Base-by-base conservation (phyloP, 2,113 vertebrate species). In the Pluvianellus socialis region DNA sequence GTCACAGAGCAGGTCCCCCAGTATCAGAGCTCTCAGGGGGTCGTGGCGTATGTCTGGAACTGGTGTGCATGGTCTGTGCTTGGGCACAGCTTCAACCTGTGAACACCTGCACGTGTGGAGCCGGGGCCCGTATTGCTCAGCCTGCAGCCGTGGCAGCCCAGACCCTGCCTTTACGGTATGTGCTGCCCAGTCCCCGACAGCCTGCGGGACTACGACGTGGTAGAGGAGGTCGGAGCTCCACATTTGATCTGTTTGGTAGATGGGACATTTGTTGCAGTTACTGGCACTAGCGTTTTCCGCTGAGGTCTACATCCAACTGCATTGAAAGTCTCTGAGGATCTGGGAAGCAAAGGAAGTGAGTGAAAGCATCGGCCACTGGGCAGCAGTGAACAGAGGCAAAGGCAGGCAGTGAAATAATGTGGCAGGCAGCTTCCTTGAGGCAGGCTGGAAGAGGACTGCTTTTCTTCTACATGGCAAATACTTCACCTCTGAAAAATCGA, bases 101-200 rank as follows among this genome's bases (percentile, higher is more conserved):
- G 12, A 38, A 19, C 8, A 23, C n/a, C 63, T 44, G 35, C 42
- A 58, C 1, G 38, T 6, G 10, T 26, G 33, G 56, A 22, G 16
- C 30, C 40, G 49, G 62, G 35, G 32, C 47, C 26, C 24, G 30
- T 35, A 15, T 14, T n/a, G 40, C 33, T 16, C 33, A 40, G 33
- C 44, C 23, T 47, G 67, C 27, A 1, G 45, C 30, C n/a, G 24
- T n/a, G 14, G 67, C 72, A 63, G 40, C 79, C 55, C n/a, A 49
- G 9, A 14, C 42, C 53, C 47, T 76, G 79, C 87, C 23, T 35
- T 50, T 26, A 26, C 7, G 0, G 14, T 35, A 32, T 4, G 26
- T 0, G 0, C 32, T 1, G 0, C 58, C 15, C 42, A 15, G 47
- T 33, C 40, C 32, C 26, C 44, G 35, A 24, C 5, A 7, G 26